A percentile compares a stretch with the other conserved stretches of the same genome.
These are phyloP conservation scores for Triops cancriformis DNA, from an alignment of 1,140 invertebrate species.

Conservation along the genomic window DNA sequence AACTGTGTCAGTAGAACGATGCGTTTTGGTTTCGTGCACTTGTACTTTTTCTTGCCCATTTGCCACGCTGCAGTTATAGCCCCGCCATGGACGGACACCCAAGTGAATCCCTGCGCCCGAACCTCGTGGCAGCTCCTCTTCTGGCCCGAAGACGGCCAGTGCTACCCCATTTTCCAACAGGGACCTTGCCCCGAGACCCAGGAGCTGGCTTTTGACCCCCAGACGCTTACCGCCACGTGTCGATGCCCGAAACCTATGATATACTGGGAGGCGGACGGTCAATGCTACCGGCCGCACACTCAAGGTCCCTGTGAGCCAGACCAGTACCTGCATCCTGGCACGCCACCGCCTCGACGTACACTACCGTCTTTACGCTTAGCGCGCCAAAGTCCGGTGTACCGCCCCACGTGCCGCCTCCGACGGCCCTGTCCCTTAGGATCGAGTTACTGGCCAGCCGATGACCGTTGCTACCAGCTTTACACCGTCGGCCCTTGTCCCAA, in stretches of 20 bases:
- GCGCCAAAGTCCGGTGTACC: slow-evolving; percentile 1
- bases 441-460: slow-evolving; percentile 54
- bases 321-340: slow-evolving; percentile 26
- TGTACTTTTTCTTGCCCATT: slow-evolving; percentile 2
- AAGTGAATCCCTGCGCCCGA: slow-evolving; percentile 66
- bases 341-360: neutral
- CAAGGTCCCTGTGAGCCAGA: slow-evolving; percentile 27
- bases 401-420: slow-evolving; percentile 18
- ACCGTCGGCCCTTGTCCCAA: slow-evolving; percentile 63
- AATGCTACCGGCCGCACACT: slow-evolving; percentile 26
- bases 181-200: slow-evolving; percentile 63
- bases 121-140: slow-evolving; percentile 73
- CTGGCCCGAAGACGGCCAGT: slow-evolving; percentile 70
- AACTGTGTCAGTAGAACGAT: slow-evolving; percentile 16
- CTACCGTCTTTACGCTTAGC: slow-evolving; percentile 5
- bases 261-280: slow-evolving; percentile 25
- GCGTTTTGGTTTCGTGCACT: slow-evolving; percentile 2
- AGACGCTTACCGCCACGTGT: slow-evolving; percentile 21
- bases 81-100: slow-evolving; percentile 71
- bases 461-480: slow-evolving; percentile 57
- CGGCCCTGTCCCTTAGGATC: slow-evolving; percentile 23
- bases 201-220: slow-evolving; percentile 53
- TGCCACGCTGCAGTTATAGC: slow-evolving; percentile 49
- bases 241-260: slow-evolving; percentile 25
- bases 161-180: slow-evolving; percentile 74